Evolutionary conservation across 2,113 vertebrate genomes (phyloP).

Genomic region (Dasypus novemcinctus): DNA sequence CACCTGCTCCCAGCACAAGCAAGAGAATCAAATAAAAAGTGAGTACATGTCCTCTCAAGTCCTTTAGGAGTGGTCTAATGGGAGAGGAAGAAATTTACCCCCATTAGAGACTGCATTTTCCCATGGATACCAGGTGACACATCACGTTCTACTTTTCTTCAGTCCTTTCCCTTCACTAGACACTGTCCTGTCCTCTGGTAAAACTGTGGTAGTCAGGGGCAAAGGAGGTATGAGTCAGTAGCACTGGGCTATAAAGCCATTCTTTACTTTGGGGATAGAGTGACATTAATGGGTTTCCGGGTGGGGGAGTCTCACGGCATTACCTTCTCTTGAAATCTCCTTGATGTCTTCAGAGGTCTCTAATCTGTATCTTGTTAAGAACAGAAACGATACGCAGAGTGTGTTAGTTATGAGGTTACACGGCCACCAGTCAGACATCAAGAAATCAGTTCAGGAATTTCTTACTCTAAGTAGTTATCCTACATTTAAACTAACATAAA

Average conservation of each 20-base stretch:
- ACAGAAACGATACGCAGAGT: not conserved
- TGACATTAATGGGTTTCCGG: not conserved
- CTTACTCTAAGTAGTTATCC: conserved; percentile 63
- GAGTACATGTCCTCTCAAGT: not conserved
- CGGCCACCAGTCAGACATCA: not conserved
- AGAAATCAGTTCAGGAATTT: conserved; percentile 6
- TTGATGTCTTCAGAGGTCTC: conserved; percentile 18
- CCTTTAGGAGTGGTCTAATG: not conserved
- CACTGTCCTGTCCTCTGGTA: not conserved
- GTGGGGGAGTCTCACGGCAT: not conserved
- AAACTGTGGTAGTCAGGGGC: not conserved
- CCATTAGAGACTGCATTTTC: not conserved
- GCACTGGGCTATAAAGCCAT: not conserved
- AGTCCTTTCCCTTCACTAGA: not conserved
- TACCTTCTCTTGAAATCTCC: conserved; percentile 36
- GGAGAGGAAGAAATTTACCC: not conserved
- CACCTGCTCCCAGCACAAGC: not conserved
- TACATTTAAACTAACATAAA: conserved; percentile 69
- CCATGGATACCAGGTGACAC: not conserved
- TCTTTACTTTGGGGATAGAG: not conserved
- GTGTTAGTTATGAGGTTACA: not conserved
- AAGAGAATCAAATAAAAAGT: not conserved
- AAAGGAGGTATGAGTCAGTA: not conserved
- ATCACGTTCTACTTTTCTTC: not conserved
- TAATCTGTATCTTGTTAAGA: not conserved